These are phyloP conservation scores for Melipona quadrifasciata DNA, from an alignment of 1,140 invertebrate species.

Conservation along the genomic window DNA sequence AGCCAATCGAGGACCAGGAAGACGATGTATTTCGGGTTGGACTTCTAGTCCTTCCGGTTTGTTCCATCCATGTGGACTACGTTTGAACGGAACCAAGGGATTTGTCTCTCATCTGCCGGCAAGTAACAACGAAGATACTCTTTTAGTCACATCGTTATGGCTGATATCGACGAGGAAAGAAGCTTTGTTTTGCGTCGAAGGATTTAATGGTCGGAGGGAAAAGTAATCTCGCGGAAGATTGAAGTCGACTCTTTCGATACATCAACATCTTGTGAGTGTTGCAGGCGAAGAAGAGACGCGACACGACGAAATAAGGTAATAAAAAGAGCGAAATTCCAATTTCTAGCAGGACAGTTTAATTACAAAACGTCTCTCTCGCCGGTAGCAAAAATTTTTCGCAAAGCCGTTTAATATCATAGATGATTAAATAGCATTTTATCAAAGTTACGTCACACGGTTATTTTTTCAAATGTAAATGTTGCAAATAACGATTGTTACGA, in stretches of 20 bases:
- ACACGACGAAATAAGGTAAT: not conserved
- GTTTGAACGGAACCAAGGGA: slow-evolving; percentile 9
- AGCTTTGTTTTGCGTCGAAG: not conserved
- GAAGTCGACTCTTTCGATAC: slow-evolving; percentile 11
- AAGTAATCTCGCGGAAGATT: slow-evolving; percentile 12
- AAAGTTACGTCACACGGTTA: not conserved
- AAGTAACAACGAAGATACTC: slow-evolving; percentile 12
- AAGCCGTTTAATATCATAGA: not conserved
- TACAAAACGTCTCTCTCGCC: not conserved
- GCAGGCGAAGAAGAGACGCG: not conserved
- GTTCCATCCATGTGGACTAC: slow-evolving; percentile 54
- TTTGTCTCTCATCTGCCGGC: slow-evolving; percentile 47
- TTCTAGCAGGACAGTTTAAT: not conserved
- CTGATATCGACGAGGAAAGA: not conserved
- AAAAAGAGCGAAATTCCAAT: not conserved
- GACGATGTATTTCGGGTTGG: slow-evolving; percentile 16
- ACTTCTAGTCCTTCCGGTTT: slow-evolving; percentile 24
- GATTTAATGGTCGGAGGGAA: not conserved
- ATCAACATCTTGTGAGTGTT: not conserved
- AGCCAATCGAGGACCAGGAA: slow-evolving; percentile 27
- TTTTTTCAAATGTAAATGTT: not conserved
- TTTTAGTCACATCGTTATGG: not conserved
- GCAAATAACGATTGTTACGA: not conserved
- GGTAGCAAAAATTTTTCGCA: not conserved
- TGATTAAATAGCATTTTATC: not conserved